Percentiles rank a stretch among this genome's conserved stretches.
Conservation (phyloP, 2,888 invertebrate species). For the Stenichneumon culpator region DNA sequence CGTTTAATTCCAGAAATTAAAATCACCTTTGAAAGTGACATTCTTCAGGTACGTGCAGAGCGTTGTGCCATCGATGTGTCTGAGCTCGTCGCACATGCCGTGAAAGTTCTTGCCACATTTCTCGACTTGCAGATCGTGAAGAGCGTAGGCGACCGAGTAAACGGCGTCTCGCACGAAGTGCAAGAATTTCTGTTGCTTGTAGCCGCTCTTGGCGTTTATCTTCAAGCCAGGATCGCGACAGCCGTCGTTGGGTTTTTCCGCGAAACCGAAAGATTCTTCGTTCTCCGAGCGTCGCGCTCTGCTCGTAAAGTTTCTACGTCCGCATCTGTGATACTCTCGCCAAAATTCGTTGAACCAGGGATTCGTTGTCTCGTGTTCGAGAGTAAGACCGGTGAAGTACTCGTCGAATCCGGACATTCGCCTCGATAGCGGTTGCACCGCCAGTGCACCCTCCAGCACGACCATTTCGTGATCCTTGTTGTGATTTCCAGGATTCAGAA, state of each 20-base stretch:
- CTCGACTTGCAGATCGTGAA: slow-evolving; percentile 84
- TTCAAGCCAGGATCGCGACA: slow-evolving; percentile 71
- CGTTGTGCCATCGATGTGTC: slow-evolving; percentile 83
- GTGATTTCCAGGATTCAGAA: slow-evolving; percentile 67
- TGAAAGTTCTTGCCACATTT: slow-evolving; percentile 79
- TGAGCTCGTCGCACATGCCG: slow-evolving; percentile 85
- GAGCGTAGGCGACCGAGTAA: slow-evolving; percentile 86
- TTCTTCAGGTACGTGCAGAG: slow-evolving; percentile 84
- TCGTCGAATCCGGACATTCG: slow-evolving; percentile 85
- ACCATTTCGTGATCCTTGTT: slow-evolving; percentile 77
- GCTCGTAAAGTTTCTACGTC: slow-evolving; percentile 17
- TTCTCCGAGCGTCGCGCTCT: background rate
- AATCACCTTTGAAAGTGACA: slow-evolving; percentile 86
- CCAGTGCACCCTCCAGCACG: slow-evolving; percentile 86
- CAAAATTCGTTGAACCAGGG: slow-evolving; percentile 87
- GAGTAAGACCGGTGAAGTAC: slow-evolving; percentile 84
- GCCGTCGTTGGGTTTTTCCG: background rate
- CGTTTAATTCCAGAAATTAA: background rate
- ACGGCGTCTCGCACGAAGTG: slow-evolving; percentile 87
- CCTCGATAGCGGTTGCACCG: slow-evolving; percentile 86
- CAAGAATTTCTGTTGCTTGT: slow-evolving; percentile 85
- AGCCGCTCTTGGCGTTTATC: slow-evolving; percentile 74
- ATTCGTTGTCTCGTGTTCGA: slow-evolving; percentile 81
- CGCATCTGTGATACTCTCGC: slow-evolving; percentile 83
- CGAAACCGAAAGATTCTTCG: background rate